A percentile compares a stretch with the other conserved stretches of the same genome.
These are phyloP conservation scores for Papilio gigon DNA, from an alignment of 2,888 invertebrate genomes.

Conservation along the genomic window DNA sequence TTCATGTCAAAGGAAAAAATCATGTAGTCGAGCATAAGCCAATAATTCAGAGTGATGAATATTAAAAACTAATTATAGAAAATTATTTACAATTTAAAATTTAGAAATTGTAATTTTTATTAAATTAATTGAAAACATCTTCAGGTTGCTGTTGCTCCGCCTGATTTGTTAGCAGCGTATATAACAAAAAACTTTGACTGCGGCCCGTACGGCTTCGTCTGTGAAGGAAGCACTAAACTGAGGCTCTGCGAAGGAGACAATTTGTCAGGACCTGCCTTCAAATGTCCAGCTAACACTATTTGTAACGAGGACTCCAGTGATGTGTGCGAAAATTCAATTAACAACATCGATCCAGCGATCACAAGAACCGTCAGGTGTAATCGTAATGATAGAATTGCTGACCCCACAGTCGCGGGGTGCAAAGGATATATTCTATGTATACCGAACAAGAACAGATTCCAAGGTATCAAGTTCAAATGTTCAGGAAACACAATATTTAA, in stretches of 20 bases:
- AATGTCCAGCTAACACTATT: conserved; percentile 68
- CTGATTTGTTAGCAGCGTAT: conserved; percentile 47
- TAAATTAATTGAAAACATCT: conserved; percentile 41
- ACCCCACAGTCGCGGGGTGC: conserved; percentile 71
- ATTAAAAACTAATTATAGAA: too few relatives aligned
- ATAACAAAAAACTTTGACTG: conserved; percentile 57
- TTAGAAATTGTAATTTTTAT: neutral
- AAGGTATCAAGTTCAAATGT: conserved; percentile 76
- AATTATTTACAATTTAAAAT: neutral
- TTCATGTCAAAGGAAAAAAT: too few relatives aligned
- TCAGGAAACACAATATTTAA: conserved; percentile 74
- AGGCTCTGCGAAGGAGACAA: conserved; percentile 68
- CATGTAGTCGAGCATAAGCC: too few relatives aligned
- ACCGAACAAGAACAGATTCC: conserved; percentile 70
- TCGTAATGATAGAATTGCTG: conserved; percentile 71
- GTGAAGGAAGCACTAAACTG: conserved; percentile 63
- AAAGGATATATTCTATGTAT: conserved; percentile 78
- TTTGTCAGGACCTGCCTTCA: conserved; percentile 65
- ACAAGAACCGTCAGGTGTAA: conserved; percentile 64
- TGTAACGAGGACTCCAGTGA: conserved; percentile 74
- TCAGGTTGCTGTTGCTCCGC: conserved; percentile 48
- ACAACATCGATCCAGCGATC: conserved; percentile 66
- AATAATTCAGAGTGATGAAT: too few relatives aligned
- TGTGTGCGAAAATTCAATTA: conserved; percentile 69
- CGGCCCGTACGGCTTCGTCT: conserved; percentile 72